Evolutionary conservation across 2,113 vertebrate species (phyloP), one percentile per base, ranked within the genome.

Genomic region (Terrapene triunguis): DNA sequence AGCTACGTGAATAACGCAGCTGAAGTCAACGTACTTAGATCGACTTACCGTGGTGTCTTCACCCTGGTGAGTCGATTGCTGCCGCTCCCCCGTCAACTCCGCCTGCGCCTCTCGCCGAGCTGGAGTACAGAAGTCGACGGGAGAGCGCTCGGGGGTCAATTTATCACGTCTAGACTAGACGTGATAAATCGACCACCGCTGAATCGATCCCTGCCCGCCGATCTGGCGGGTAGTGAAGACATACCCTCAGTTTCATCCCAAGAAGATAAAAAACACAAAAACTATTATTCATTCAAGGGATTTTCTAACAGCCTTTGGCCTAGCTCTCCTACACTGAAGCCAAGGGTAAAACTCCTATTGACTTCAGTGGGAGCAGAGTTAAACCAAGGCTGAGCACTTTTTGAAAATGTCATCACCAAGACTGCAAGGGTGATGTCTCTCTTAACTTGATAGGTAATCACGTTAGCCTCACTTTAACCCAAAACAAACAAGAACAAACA

Each of bases 201-300:
- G 13, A 50, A 50, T 50, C 50, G 14, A 50, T 50, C 13, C 13
- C 50, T 50, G 50, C 50, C 50, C 50, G 13, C 50, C 50, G 5
- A 50, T 50, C 50, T 4, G 50, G 4, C 13, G 1, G 50, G 50
- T 50, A 50, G 13, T 14, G 50, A 50, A 50, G 50, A 14, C 50
- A 50, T 50, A 50, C 50, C 50, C 13, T 42, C 57, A 16, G 80
- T 84, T 89, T 74, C 19, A 84, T 57, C 12, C 48, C 55, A 51
- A 0, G 0, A 54, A 35, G 55, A 38, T 0, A 90, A 44, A 94
- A 94, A 80, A 50, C 48, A 93, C 2, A 89, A 24, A 21, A 5
- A 27, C 32, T 57, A 89, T 50, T 14, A 22, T 5, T n/a, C 10
- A 72, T 13, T 57, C 6, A 84, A 5, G 4, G 7, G 11, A 78